Evolutionary conservation across 2,113 vertebrate genomes (phyloP), one percentile per base, ranked within the genome.

Genomic region (Sigmodon hispidus): DNA sequence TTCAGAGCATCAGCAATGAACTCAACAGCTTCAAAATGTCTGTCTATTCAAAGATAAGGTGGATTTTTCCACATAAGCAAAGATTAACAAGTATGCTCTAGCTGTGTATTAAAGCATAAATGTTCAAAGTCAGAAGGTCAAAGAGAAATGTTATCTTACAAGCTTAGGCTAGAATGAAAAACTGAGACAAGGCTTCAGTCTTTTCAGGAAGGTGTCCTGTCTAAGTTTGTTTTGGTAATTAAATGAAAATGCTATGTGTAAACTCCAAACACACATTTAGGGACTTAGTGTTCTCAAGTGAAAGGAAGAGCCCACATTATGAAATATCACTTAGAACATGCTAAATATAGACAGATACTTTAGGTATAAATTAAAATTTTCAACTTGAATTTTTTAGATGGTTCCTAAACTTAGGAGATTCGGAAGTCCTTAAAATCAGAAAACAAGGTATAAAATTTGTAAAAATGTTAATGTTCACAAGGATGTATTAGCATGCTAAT

Each of bases 1-100:
- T 65, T 96, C 88, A 40, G 24, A 36, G 93, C 96, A 97, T 90
- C 94, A 95, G 89, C 94, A 97, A 97, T 91, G 89, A 97, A 96
- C 10, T 91, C 69, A 61, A 57, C 29, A 79, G 91, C 69, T 97
- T 95, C 96, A 79, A 36, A 86, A 96, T 97, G 98, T 76, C 72
- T 97, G 96, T 83, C 50, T 96, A 65, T 48, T 97, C 89, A 97
- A 97, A 96, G 95, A 94, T 96, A 96, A 31, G 0, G 0, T 1
- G 57, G 7, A 12, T 93, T 45, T 13, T 8, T 2, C 57, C 93
- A 55, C 0, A 0, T 0, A 55, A 65, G 76, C 77, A 76, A 97
- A 59, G 57, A 96, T 95, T 91, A 97, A 95, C 61, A 97, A 77
- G n/a, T 87, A 31, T 91, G 87, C 29, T 67, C 92, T 92, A 15